phyloP scores from a whole-genome alignment of 2,888 invertebrate genomes.

The Agrochola macilenta region DNA sequence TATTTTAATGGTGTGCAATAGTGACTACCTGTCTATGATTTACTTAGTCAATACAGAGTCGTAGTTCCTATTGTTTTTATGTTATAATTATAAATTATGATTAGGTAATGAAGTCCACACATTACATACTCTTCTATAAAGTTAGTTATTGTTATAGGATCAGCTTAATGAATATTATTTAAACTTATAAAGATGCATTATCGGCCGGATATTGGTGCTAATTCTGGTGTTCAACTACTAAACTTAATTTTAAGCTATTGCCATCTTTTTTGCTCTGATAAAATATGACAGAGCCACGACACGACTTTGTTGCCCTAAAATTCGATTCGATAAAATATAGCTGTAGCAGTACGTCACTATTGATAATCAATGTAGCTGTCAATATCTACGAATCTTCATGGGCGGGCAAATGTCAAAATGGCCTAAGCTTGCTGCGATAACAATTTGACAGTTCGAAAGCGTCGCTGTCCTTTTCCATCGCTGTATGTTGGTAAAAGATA shows the following conservation, averaged over 20 bases:
- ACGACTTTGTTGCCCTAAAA: not conserved
- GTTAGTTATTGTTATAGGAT: not conserved
- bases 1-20: slow-evolving; percentile 7
- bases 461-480: not conserved
- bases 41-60: not conserved
- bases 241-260: not conserved
- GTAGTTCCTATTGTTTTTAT: slow-evolving; percentile 10
- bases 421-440: not conserved
- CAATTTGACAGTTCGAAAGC: not conserved
- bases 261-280: not conserved
- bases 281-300: not conserved
- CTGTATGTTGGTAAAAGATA: not conserved
- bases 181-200: not conserved
- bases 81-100: not conserved
- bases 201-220: not conserved
- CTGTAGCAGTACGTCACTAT: too few relatives aligned
- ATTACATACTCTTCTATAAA: not conserved
- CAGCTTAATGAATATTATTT: not conserved
- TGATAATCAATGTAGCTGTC: not conserved
- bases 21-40: slow-evolving; percentile 1
- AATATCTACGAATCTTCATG: slow-evolving; percentile 4
- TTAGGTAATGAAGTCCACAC: slow-evolving; percentile 3
- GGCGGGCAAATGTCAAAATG: not conserved
- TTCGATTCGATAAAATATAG: not conserved
- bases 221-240: not conserved